Percentiles rank a stretch among this genome's conserved stretches.
Conservation (phyloP, 2,113 vertebrate species). For the Thunnus maccoyii region DNA sequence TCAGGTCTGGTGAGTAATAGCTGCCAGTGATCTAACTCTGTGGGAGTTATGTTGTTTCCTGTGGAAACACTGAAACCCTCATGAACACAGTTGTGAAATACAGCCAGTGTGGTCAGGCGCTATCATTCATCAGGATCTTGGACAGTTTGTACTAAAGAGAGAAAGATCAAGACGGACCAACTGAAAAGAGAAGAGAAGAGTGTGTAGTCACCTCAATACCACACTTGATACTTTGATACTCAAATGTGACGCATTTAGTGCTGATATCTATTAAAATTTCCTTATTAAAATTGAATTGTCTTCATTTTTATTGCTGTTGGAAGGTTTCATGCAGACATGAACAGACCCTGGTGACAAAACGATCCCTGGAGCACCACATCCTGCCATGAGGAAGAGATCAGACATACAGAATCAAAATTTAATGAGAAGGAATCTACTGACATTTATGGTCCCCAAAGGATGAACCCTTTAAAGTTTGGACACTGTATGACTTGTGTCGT, state of each 20-base stretch:
- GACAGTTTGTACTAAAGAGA: not conserved
- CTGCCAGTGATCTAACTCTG: conserved; percentile 6
- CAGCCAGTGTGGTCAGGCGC: not conserved
- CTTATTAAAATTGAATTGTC: not conserved
- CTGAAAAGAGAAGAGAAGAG: not conserved
- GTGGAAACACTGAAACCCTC: not conserved
- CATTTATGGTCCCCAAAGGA: too few species aligned
- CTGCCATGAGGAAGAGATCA: not conserved
- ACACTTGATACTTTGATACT: not conserved
- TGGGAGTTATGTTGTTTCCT: not conserved
- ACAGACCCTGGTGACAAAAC: not conserved
- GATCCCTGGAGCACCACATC: not conserved
- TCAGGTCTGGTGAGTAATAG: conserved; percentile 26
- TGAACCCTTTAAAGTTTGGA: too few species aligned
- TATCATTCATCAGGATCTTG: not conserved
- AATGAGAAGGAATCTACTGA: too few species aligned
- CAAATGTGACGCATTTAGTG: too few species aligned
- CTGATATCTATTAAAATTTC: not conserved
- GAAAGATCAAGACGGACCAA: not conserved
- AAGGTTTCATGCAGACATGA: not conserved
- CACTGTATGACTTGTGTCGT: too few species aligned
- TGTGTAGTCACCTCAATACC: too few species aligned
- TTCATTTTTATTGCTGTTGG: not conserved
- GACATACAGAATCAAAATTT: not conserved
- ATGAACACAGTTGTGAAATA: conserved; percentile 8